Evolutionary conservation across 2,113 vertebrate species (phyloP), one percentile per base, ranked within the genome.

Genomic region (Orcinus orca): DNA sequence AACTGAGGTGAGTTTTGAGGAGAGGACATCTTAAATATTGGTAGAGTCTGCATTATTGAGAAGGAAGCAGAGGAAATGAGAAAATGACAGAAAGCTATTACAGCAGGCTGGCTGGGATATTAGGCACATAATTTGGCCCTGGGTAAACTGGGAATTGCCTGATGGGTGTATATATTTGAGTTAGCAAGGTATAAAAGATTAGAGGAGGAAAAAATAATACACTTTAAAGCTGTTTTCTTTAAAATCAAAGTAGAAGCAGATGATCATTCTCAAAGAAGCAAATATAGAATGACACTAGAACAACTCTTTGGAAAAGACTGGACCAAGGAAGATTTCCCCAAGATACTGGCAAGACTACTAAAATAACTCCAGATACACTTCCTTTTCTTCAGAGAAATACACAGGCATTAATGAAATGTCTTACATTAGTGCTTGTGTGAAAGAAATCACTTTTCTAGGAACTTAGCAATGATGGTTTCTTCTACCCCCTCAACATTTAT

Each of bases 371-470:
- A 81, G 70, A 26, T 8, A 18, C 17, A 85, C 20, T 50, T 71
- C 0, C 1, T 85, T 93, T 68, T 65, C 26, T 65, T 68, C 63
- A 36, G 58, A 86, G 44, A 90, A 94, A 94, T 71, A 88, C 2
- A 53, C 15, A 23, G 38, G 6, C 38, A 81, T 67, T 71, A 95
- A 83, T 65, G 21, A 87, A 76, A 88, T 84, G 23, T 90, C 23
- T 65, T 93, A 44, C 25, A 80, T 86, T 81, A 86, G 10, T 81
- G 93, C 11, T 20, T 80, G 3, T 84, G 84, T 94, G 38, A 92
- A 97, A 90, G 53, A 97, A 96, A 90, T 81, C 11, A 74, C 17
- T 93, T 95, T 74, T 73, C 73, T 87, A 97, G 58, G 53, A 89
- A 92, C 20, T 93, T 82, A 85, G 50, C 38, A 94, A 86, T 86